phyloP scores from a whole-genome alignment of 1,140 invertebrate species.

The Hylaeus volcanicus region DNA sequence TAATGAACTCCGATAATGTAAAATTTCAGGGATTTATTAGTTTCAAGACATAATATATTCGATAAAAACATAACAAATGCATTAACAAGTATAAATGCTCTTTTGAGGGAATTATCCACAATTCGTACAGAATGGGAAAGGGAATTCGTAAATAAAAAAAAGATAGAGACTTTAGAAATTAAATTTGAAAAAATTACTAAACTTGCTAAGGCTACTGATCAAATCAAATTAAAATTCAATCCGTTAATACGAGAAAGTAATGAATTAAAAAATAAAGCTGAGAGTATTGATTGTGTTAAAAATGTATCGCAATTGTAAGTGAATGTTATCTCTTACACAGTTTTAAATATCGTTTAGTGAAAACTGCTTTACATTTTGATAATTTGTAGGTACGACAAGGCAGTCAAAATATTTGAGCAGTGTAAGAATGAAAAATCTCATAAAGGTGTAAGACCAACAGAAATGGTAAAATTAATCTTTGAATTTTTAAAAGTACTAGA shows the following conservation, averaged over 20 bases:
- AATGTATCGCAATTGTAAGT: conserved; percentile 59
- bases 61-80: conserved; percentile 49
- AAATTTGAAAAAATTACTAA: conserved; percentile 57
- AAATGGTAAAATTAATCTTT: conserved; percentile 63
- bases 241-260: conserved; percentile 36
- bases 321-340: conserved; percentile 9
- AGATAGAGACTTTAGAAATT: conserved; percentile 16
- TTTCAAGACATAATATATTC: conserved; percentile 45
- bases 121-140: conserved; percentile 1
- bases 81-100: conserved; percentile 36
- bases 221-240: conserved; percentile 56
- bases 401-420: conserved; percentile 32
- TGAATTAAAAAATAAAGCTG: conserved; percentile 44
- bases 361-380: neutral
- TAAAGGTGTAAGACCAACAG: conserved; percentile 26
- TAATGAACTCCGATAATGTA: neutral
- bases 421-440: conserved; percentile 26
- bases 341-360: neutral
- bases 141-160: neutral
- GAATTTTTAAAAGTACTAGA: conserved; percentile 36
- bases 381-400: conserved; percentile 56
- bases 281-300: conserved; percentile 44
- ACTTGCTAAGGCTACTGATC: conserved; percentile 46
- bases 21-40: conserved; percentile 71
- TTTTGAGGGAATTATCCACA: conserved; percentile 38